Evolutionary conservation across 2,113 vertebrate species (phyloP), one percentile per base, ranked within the genome.

Genomic region (Panthera leo): DNA sequence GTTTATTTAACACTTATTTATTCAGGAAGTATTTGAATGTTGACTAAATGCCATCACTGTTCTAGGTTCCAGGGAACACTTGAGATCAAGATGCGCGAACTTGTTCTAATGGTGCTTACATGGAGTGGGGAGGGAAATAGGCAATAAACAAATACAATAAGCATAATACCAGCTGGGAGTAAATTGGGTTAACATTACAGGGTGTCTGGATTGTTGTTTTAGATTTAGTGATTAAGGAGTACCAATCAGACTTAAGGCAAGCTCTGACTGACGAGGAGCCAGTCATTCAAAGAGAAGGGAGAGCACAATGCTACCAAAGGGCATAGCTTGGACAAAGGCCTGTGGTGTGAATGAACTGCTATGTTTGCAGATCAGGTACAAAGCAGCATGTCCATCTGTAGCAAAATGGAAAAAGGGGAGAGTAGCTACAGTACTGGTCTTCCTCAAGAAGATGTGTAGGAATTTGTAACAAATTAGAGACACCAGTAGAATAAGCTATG

Each of bases 381-480:
- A 91, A 88, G 27, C 25, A 53, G 23, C 39, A 71, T 36, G 39
- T 61, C 65, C 31, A 4, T 45, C 58, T 90, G 34, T 5, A 91
- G 63, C 71, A 91, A 80, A 83, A 68, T 65, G 73, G 51, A 85
- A 89, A 85, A 70, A 42, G 2, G 4, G 9, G 27, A 70, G 16
- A 65, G 5, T 34, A 34, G 14, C 82, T 23, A 13, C 42, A 84
- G 21, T 48, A 63, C 25, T 13, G 14, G 18, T 51, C 23, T 70
- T 94, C 27, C 14, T 89, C 85, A 82, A 92, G 42, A 68, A 91
- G 42, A 45, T 73, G 7, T 68, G n/a, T 14, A 91, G 61, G 31
- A 76, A 75, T 96, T 79, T 90, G 53, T 80, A 34, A 63, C 51
- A 92, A 71, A 42, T 86, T 45, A 87, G 87, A 79, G 73, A 51